A percentile compares a stretch with the other conserved stretches of the same genome.
phyloP scores from a whole-genome alignment of 2,888 invertebrate genomes.

The Ophion ventricosus region DNA sequence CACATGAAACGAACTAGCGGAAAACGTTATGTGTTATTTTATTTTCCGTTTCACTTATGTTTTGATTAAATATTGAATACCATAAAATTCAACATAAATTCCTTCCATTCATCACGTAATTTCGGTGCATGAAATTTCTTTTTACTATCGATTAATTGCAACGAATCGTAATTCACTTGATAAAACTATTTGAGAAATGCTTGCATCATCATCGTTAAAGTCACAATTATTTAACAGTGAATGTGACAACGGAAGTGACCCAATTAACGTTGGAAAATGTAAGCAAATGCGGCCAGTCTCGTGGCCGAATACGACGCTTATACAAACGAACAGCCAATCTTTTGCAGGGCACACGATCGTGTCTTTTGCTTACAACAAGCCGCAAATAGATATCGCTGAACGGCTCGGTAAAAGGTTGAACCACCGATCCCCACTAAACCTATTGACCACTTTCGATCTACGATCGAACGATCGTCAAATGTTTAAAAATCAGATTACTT shows the following conservation, averaged over 20 bases:
- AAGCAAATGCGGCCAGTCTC: conserved; percentile 81
- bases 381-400: conserved; percentile 81
- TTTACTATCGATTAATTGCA: neutral
- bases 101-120: too few relatives aligned
- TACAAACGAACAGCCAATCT: conserved; percentile 76
- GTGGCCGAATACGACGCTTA: conserved; percentile 65
- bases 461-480: conserved; percentile 28
- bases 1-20: too few relatives aligned
- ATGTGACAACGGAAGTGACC: conserved; percentile 81
- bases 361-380: conserved; percentile 73
- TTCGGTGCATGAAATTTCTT: neutral
- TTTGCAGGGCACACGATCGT: conserved; percentile 67
- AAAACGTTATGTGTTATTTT: too few relatives aligned
- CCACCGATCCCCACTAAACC: conserved; percentile 57
- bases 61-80: too few relatives aligned
- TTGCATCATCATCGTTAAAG: neutral
- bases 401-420: conserved; percentile 74
- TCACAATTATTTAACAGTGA: conserved; percentile 17
- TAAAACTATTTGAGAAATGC: too few relatives aligned
- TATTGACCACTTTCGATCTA: conserved; percentile 48
- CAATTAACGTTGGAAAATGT: conserved; percentile 78
- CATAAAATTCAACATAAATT: too few relatives aligned
- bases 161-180: neutral
- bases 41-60: too few relatives aligned
- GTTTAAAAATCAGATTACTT: too few relatives aligned